phyloP scores from a whole-genome alignment of 2,888 invertebrate species.

The Digitonthophagus gazella region DNA sequence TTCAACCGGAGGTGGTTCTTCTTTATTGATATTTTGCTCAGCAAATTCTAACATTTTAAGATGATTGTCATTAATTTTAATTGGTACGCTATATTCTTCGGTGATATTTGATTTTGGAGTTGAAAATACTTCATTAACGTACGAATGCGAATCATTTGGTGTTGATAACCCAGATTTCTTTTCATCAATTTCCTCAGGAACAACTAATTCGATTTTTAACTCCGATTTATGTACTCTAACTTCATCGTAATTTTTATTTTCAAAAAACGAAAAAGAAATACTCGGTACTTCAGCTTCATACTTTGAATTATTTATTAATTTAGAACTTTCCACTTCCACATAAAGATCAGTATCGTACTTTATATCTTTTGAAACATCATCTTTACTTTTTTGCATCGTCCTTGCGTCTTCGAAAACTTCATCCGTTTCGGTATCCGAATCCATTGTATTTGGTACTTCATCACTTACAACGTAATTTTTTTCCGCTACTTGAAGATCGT shows the following conservation, averaged over 20 bases:
- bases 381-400: constrained; percentile 34
- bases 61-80: constrained; percentile 14
- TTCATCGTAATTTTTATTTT: constrained; percentile 32
- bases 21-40: not conserved
- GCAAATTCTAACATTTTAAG: not conserved
- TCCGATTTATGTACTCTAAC: constrained; percentile 39
- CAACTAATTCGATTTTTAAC: constrained; percentile 41
- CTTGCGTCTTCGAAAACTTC: constrained; percentile 40
- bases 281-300: constrained; percentile 49
- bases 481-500: constrained; percentile 47
- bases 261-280: constrained; percentile 50
- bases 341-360: constrained; percentile 33
- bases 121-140: constrained; percentile 21
- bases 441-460: constrained; percentile 28
- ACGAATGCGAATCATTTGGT: constrained; percentile 16
- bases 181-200: constrained; percentile 29
- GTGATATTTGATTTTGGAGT: constrained; percentile 21
- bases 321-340: constrained; percentile 24
- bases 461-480: constrained; percentile 38
- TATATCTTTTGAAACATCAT: constrained; percentile 19
- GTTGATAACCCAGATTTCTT: constrained; percentile 20
- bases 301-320: constrained; percentile 27
- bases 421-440: constrained; percentile 39
- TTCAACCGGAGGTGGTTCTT: not conserved
- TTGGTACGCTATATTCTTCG: constrained; percentile 24